Evolutionary conservation across 2,888 invertebrate genomes (phyloP).

Genomic region (Cephonodes hylas): DNA sequence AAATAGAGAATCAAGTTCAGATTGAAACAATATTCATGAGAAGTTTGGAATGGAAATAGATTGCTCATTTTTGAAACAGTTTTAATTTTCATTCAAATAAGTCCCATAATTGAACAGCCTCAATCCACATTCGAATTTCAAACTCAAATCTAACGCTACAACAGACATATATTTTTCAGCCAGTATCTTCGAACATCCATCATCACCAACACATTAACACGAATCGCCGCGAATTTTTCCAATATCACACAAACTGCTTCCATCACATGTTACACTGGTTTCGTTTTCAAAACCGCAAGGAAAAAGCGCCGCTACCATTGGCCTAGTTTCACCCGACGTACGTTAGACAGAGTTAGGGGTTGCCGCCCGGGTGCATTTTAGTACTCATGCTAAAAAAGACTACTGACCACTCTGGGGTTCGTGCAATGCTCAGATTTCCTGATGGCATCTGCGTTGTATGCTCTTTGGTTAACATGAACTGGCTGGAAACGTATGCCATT

Average conservation of each 20-base stretch:
- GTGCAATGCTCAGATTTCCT: not conserved
- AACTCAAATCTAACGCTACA: too few species aligned
- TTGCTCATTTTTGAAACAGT: too few species aligned
- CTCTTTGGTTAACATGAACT: not conserved
- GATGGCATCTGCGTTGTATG: not conserved
- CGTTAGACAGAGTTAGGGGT: conserved; percentile 17
- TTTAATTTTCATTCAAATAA: too few species aligned
- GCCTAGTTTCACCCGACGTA: conserved; percentile 34
- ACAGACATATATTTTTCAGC: too few species aligned
- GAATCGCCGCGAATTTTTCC: conserved; percentile 1
- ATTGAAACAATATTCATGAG: too few species aligned
- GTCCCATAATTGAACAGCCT: too few species aligned
- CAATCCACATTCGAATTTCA: too few species aligned
- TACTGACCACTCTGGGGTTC: too few species aligned
- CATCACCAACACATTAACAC: not conserved
- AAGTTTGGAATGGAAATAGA: too few species aligned
- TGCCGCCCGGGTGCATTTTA: not conserved
- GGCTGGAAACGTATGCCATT: not conserved
- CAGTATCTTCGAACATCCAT: not conserved
- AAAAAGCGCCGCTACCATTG: conserved; percentile 35
- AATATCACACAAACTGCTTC: conserved; percentile 20
- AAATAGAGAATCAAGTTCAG: too few species aligned
- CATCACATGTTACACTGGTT: conserved; percentile 39
- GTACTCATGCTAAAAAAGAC: not conserved
- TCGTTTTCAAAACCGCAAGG: conserved; percentile 31